Base-by-base conservation (phyloP, 2,888 invertebrate species). In the Diabrotica balteata region DNA sequence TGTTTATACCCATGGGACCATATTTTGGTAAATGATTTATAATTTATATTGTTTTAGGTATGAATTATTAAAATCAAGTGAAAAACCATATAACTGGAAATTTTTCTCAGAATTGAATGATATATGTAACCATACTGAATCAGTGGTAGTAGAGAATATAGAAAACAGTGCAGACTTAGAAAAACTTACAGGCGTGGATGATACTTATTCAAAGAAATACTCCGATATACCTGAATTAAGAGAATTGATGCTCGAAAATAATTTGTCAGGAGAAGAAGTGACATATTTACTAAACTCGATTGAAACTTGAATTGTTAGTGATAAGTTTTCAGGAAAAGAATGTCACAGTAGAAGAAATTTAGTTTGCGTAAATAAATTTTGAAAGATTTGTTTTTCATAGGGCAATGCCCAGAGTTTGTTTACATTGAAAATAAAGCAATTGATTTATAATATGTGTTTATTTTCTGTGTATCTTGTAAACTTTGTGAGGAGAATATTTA, bases 211-310 rank as follows among this genome's bases (percentile, higher is more conserved):
- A 45, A 64, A 66, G 32, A 65, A 59, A 50, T 65, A 70, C 45
- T 61, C 67, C 22, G 54, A 70, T 22, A 65, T 70, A 22, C 62
- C 67, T 42, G 70, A 67, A 65, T 55, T 70, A 32, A 64, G 67
- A 42, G 70, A 70, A 43, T 47, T 65, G 42, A 52, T 70, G 42
- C 9, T 67, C 11, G 70, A 70, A 53, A 70, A 67, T 47, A 67
- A 67, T 63, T 51, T 68, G n/a, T 63, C 68, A 11, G 52, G 66
- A 57, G 66, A 66, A 57, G 68, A 71, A 63, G 61, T 54, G 11
- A 71, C 63, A 51, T 71, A 71, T 62, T 66, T 71, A 47, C 49
- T 71, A 46, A 55, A 64, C 45, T 44, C 43, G 17, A 44, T 57
- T 57, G 55, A 57, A 11, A 57, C 45, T 54, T 67, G 46, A 64